These are phyloP conservation scores for Ochropacha duplaris DNA, from an alignment of 2,888 invertebrate species.

Conservation along the genomic window DNA sequence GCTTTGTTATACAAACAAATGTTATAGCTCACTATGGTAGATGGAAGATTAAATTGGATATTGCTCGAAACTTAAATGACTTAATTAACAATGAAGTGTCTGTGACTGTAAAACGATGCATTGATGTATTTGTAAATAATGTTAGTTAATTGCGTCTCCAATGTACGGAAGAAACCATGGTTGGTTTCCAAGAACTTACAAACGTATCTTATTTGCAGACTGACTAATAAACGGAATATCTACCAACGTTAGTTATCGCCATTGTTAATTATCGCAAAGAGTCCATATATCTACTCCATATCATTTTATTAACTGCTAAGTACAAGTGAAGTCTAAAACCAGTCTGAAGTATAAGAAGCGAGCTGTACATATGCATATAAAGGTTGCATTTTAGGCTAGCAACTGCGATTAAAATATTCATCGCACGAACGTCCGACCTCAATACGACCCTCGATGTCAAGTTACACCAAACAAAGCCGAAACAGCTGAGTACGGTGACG, in stretches of 20 bases:
- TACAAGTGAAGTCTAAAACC: too few relatives aligned
- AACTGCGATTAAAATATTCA: conserved; percentile 21
- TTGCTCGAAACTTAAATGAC: neutral
- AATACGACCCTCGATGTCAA: conserved; percentile 17
- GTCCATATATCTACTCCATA: too few relatives aligned
- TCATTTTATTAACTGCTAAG: too few relatives aligned
- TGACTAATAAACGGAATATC: neutral
- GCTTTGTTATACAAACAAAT: neutral
- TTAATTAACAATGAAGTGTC: neutral
- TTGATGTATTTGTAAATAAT: neutral
- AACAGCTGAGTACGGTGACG: conserved; percentile 30
- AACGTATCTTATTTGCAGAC: neutral
- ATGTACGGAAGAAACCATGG: neutral
- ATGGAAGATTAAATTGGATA: neutral
- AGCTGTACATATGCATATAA: too few relatives aligned
- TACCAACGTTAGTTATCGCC: neutral
- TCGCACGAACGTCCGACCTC: conserved; percentile 19
- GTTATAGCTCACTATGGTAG: neutral
- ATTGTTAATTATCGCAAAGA: neutral
- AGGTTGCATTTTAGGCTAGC: conserved; percentile 12
- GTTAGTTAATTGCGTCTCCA: neutral
- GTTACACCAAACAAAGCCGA: conserved; percentile 6
- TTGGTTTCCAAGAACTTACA: neutral
- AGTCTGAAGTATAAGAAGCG: neutral
- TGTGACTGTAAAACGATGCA: neutral